Evolutionary conservation across 1,140 invertebrate genomes (phyloP).

Genomic region (Radopholus similis): DNA sequence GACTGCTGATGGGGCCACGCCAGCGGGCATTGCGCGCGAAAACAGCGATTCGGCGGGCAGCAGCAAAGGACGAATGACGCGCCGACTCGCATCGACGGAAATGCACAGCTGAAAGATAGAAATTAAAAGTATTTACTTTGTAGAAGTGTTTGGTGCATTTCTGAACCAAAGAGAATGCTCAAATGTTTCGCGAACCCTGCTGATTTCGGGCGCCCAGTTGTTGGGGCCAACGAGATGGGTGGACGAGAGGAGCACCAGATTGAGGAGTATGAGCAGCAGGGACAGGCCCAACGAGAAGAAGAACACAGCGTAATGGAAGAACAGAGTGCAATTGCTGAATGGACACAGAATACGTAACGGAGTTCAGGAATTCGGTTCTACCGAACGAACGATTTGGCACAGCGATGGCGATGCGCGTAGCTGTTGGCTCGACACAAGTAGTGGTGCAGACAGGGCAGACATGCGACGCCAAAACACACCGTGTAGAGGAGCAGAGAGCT

Average conservation of each 20-base stretch:
- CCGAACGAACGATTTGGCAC: constrained; percentile 45
- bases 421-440: constrained; percentile 48
- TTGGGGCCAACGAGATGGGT: constrained; percentile 51
- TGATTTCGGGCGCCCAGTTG: constrained; percentile 50
- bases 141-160: constrained; percentile 19
- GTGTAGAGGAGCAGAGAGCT: constrained; percentile 33
- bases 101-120: constrained; percentile 16
- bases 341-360: background rate
- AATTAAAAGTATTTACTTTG: background rate
- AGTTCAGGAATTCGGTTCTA: background rate
- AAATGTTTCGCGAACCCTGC: constrained; percentile 19
- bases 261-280: constrained; percentile 35
- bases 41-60: background rate
- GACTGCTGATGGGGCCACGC: background rate
- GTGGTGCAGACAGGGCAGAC: constrained; percentile 46
- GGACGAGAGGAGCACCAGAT: constrained; percentile 45
- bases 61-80: constrained; percentile 18
- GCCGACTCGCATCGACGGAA: constrained; percentile 14
- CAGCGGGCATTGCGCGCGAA: background rate
- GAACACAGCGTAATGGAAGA: constrained; percentile 52
- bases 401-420: constrained; percentile 47
- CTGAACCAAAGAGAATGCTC: background rate
- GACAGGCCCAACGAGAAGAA: constrained; percentile 39
- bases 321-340: constrained; percentile 41
- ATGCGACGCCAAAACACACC: constrained; percentile 31